Base-by-base conservation (phyloP, 2,797 vertebrate genomes). In the Gobio occitaniae region DNA sequence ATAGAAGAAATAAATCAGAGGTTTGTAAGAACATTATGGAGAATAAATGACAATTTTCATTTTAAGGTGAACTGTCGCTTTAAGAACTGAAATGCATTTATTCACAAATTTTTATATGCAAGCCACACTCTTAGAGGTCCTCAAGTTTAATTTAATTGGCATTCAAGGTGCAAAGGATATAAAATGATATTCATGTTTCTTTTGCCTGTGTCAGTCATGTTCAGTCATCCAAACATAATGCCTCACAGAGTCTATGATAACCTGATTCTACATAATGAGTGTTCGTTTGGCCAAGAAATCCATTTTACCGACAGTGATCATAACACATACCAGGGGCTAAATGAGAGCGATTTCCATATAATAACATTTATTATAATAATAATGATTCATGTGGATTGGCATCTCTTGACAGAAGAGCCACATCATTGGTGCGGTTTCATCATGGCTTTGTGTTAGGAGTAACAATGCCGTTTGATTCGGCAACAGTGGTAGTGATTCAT, bases 101-200 rank as follows among this genome's bases (percentile, higher is more conserved):
- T 32, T 32, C 32, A 44, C 17, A n/a, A 3, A 17, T 41, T 56
- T 47, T 25, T 11, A 72, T 63, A 47, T 75, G 41, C 12, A 44
- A 84, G 38, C 81, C 70, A 87, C 81, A 80, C 25, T 50, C 48
- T 36, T 71, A 70, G 74, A 88, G 86, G 88, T 93, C 91, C 78
- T 90, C 86, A 86, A 90, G 86, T 95, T 95, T 94, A 94, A 89
- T 90, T 95, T 90, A 89, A 89, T 90, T 83, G 88, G 89, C 89
- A 89, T 93, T 94, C 91, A 93, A 91, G 88, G 87, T 85, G 90
- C 88, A 88, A 79, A 88, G 78, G 92, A 92, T 87, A 91, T 86
- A 86, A 90, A 84, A 78, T 87, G 68, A 91, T 88, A 83, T 83
- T 79, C 47, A 63, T 89, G n/a, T 78, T 89, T 82, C 87, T 93